Conservation (phyloP, 2,888 invertebrate genomes). For the Hirudinaria manillensis region DNA sequence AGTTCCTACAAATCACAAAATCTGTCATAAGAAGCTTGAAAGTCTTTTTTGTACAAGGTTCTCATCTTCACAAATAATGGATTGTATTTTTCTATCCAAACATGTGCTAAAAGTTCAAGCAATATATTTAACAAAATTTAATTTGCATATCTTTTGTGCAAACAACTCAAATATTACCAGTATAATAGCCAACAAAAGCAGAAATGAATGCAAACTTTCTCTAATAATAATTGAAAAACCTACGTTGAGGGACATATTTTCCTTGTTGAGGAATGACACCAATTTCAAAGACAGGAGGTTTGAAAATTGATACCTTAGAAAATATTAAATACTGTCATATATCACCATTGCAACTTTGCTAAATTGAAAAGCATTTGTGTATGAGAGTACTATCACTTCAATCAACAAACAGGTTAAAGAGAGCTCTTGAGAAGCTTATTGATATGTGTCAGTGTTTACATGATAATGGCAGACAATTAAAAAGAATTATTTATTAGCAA, state of each 20-base stretch:
- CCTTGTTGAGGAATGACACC: slow-evolving; percentile 68
- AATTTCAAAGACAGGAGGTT: slow-evolving; percentile 79
- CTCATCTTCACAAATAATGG: slow-evolving; percentile 84
- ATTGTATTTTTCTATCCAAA: slow-evolving; percentile 90
- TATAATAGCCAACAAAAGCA: neutral
- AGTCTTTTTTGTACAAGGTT: slow-evolving; percentile 84
- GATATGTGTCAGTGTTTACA: too few relatives aligned
- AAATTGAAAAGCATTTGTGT: too few relatives aligned
- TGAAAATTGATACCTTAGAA: slow-evolving; percentile 71
- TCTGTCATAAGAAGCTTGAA: slow-evolving; percentile 79
- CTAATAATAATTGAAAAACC: neutral
- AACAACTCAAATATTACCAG: too few relatives aligned
- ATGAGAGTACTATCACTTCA: too few relatives aligned
- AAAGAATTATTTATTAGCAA: too few relatives aligned
- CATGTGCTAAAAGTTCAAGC: slow-evolving; percentile 48
- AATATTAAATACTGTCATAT: neutral
- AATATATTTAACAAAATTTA: neutral
- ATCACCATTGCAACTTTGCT: too few relatives aligned
- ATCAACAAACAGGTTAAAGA: too few relatives aligned
- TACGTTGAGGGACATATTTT: slow-evolving; percentile 72
- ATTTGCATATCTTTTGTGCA: too few relatives aligned
- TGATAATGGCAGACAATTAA: too few relatives aligned
- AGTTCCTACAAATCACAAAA: slow-evolving; percentile 71
- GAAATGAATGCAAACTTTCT: neutral
- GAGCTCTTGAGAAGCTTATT: too few relatives aligned